phyloP scores from a whole-genome alignment of 2,888 invertebrate species.

The Clivina fossor region DNA sequence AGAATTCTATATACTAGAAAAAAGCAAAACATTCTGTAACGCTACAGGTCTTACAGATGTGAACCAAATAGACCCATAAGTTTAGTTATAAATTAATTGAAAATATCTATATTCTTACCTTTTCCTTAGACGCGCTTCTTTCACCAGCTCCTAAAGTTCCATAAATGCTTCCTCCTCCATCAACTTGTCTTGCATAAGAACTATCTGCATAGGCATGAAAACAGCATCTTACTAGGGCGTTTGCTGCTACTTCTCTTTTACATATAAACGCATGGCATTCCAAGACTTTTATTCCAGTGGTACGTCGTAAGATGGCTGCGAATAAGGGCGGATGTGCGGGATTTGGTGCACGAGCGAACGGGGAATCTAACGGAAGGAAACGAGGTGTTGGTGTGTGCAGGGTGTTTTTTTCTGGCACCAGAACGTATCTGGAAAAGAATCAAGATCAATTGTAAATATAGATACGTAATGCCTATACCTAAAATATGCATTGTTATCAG shows the following conservation, averaged over 20 bases:
- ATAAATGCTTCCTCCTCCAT: slow-evolving; percentile 55
- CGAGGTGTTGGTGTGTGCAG: slow-evolving; percentile 70
- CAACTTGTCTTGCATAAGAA: slow-evolving; percentile 84
- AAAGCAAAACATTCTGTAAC: too few relatives aligned
- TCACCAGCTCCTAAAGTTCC: slow-evolving; percentile 50
- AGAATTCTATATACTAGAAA: too few relatives aligned
- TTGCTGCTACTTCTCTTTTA: slow-evolving; percentile 94
- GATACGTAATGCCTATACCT: too few relatives aligned
- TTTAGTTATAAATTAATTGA: not conserved
- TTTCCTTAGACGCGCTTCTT: slow-evolving; percentile 49
- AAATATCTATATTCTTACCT: slow-evolving; percentile 45
- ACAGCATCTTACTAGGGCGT: slow-evolving; percentile 95
- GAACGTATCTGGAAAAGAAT: slow-evolving; percentile 51
- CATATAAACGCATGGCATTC: slow-evolving; percentile 99
- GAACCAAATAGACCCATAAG: too few relatives aligned
- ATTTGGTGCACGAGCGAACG: slow-evolving; percentile 90
- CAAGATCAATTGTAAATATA: too few relatives aligned
- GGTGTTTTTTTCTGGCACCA: slow-evolving; percentile 55
- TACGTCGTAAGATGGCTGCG: slow-evolving; percentile 93
- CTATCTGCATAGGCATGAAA: slow-evolving; percentile 98
- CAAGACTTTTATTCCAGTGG: slow-evolving; percentile 94
- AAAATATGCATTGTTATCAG: too few relatives aligned
- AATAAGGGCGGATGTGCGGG: slow-evolving; percentile 95
- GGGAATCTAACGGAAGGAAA: slow-evolving; percentile 94
- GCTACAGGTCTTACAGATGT: too few relatives aligned